These are phyloP conservation scores for Philereme vetulata DNA, from an alignment of 2,888 invertebrate species.

Conservation along the genomic window DNA sequence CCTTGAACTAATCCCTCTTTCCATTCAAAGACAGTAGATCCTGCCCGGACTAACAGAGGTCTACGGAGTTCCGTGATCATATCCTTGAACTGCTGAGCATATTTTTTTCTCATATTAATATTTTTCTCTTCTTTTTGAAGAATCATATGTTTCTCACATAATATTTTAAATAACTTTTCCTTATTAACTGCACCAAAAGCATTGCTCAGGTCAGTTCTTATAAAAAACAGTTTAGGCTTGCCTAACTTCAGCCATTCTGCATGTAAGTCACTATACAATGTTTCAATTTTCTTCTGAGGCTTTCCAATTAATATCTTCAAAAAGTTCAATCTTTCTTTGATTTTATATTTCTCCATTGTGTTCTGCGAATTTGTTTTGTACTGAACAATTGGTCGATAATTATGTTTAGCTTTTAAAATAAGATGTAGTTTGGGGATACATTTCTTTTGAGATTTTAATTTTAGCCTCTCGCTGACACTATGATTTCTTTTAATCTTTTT, in stretches of 20 bases:
- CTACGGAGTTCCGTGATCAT: slow-evolving; percentile 63
- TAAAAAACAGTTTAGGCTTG: slow-evolving; percentile 72
- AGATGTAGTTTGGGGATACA: slow-evolving; percentile 70
- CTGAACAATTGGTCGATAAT: slow-evolving; percentile 70
- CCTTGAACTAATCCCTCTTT: slow-evolving; percentile 76
- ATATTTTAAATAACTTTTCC: slow-evolving; percentile 60
- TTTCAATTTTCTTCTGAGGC: slow-evolving; percentile 55
- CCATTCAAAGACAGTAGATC: slow-evolving; percentile 77
- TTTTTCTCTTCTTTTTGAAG: slow-evolving; percentile 59
- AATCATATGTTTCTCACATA: slow-evolving; percentile 55
- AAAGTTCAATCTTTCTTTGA: slow-evolving; percentile 63
- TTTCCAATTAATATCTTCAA: slow-evolving; percentile 57
- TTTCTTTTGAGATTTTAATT: slow-evolving; percentile 53
- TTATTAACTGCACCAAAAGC: slow-evolving; percentile 78
- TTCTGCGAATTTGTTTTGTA: slow-evolving; percentile 58
- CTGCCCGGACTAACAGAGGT: slow-evolving; percentile 70
- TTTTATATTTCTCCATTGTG: slow-evolving; percentile 59
- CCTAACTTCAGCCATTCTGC: slow-evolving; percentile 58
- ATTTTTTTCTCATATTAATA: slow-evolving; percentile 55
- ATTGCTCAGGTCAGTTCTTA: slow-evolving; percentile 76
- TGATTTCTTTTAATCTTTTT: slow-evolving; percentile 53
- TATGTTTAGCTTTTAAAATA: slow-evolving; percentile 65
- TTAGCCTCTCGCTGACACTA: slow-evolving; percentile 46
- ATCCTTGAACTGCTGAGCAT: slow-evolving; percentile 63
- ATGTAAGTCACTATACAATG: slow-evolving; percentile 53